Base-by-base conservation (phyloP, 1,140 invertebrate genomes). In the Ctenoplectra terminalis region DNA sequence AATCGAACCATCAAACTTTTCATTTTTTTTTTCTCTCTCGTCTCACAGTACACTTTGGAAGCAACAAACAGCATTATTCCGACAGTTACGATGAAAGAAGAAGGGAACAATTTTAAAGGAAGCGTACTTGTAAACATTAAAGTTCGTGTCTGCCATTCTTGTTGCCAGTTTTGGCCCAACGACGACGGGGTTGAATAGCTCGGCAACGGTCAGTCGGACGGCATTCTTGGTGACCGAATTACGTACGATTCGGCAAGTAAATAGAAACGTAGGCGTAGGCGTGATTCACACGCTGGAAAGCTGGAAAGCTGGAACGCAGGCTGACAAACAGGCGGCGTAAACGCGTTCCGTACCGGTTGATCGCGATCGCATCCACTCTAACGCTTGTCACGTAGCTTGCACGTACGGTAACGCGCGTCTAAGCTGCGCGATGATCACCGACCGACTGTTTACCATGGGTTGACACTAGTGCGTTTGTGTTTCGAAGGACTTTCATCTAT, bases 391-490 rank as follows among this genome's bases (percentile, higher is more conserved):
- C 48, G 63, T 54, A 58, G 58, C 20, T 58, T 26, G 0, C 74
- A 81, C 63, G 56, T 54, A 66, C 63, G 71, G 46, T 60, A 46
- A 66, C 73, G 80, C 48, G 84, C 86, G 89, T 88, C 87, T 80
- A 85, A 84, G 82, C 86, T 76, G 69, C 82, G 56, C 81, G 84
- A 71, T 86, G 86, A 82, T 82, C 86, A 79, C 77, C 64, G 82
- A 86, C 86, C 85, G 83, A 92, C 89, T 90, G 91, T 91, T 91
- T 91, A 90, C 84, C 74, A 84, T 73, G 66, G 72, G 58, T 52
- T 73, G 70, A 84, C 73, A 82, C 56, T 40, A 40, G 63, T 13
- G 48, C 54, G 71, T 77, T 72, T 78, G 75, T 75, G 20, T 75
- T 81, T 40, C 69, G 80, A 86, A 70, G 79, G 69, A 54, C 72